A percentile compares a stretch with the other conserved stretches of the same genome.
Evolutionary conservation across 1,140 invertebrate species (phyloP).

Genomic region (Tyrophagus putrescentiae): DNA sequence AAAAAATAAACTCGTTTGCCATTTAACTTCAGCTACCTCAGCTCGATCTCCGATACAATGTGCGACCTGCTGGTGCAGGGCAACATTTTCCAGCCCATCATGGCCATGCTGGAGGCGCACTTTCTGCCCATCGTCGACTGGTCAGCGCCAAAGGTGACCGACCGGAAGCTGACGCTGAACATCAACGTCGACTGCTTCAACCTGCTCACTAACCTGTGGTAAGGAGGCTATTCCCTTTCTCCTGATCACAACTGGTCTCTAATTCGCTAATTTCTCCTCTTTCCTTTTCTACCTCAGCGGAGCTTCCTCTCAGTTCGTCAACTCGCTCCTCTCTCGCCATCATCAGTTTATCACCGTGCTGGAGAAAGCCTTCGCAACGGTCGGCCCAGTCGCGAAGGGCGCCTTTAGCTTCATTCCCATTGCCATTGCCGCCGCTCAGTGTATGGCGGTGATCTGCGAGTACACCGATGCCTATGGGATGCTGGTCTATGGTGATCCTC

Average conservation of each 20-base stretch:
- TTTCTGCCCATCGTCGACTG: background rate
- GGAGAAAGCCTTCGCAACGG: background rate
- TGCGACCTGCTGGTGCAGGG: background rate
- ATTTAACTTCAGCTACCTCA: background rate
- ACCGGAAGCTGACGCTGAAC: background rate
- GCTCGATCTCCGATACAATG: background rate
- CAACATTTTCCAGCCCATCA: background rate
- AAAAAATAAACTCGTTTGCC: too few relatives aligned
- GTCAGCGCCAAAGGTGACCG: background rate
- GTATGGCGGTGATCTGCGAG: background rate
- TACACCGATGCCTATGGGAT: background rate
- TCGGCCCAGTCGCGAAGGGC: background rate
- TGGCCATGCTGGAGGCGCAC: background rate
- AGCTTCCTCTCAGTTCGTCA: background rate
- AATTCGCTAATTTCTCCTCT: background rate
- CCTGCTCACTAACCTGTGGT: background rate
- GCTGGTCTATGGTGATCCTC: background rate
- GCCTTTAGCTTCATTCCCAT: background rate
- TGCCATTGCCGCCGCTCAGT: background rate
- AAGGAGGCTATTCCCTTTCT: background rate
- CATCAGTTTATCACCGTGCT: background rate
- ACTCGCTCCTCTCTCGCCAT: background rate
- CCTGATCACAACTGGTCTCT: too few relatives aligned
- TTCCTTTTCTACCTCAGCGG: constrained; percentile 6
- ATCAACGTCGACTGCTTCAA: constrained; percentile 1